Conservation (phyloP, 2,113 vertebrate species). For the Carettochelys insculpta region DNA sequence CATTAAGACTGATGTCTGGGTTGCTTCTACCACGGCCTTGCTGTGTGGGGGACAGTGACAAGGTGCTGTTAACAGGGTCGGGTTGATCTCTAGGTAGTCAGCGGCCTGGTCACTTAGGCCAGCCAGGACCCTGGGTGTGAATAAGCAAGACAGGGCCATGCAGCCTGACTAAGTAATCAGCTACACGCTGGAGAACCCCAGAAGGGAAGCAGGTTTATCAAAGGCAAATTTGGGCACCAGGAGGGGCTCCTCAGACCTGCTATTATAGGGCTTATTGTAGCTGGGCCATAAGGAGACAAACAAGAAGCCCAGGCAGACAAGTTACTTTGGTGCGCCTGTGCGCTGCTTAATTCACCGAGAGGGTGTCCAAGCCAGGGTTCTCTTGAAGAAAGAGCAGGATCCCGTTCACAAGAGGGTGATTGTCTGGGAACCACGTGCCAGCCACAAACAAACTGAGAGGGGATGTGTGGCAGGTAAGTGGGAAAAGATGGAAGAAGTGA, state of each 20-base stretch:
- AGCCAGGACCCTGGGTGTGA: background rate
- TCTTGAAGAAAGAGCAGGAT: background rate
- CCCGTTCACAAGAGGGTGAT: background rate
- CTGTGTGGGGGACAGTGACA: background rate
- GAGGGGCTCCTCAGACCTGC: background rate
- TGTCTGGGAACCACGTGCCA: background rate
- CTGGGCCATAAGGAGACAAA: background rate
- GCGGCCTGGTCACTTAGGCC: background rate
- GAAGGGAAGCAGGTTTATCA: background rate
- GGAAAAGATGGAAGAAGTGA: background rate
- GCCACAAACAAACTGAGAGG: background rate
- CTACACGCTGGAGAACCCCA: background rate
- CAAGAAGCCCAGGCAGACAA: background rate
- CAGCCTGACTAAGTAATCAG: background rate
- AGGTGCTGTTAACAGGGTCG: background rate
- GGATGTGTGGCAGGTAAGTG: background rate
- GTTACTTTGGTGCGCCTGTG: background rate
- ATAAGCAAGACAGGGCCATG: too few relatives aligned
- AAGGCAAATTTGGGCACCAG: background rate
- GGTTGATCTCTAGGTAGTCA: background rate
- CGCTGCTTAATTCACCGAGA: background rate
- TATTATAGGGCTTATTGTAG: background rate
- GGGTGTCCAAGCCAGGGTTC: background rate
- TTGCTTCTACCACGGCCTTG: background rate
- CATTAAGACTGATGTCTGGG: background rate